Evolutionary conservation across 2,113 vertebrate species (phyloP), one percentile per base, ranked within the genome.

Genomic region (Lota lota): DNA sequence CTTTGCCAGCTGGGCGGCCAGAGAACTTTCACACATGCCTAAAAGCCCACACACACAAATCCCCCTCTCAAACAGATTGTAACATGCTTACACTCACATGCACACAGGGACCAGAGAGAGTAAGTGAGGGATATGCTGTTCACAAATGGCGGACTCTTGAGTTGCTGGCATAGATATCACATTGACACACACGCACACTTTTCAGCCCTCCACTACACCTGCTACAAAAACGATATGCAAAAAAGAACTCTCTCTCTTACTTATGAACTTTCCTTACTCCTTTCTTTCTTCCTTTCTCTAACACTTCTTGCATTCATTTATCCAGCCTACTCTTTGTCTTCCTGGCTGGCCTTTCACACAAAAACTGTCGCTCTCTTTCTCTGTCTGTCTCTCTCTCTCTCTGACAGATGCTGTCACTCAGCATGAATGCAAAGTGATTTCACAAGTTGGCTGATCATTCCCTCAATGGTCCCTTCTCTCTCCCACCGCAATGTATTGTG

Each of bases 1-100:
- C 56, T 66, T 69, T 72, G 66, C 67, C 74, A 87, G 79, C 76
- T 80, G 68, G 75, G 68, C 70, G 51, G 68, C 15, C n/a, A 73
- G 67, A 72, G 67, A 78, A 84, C 80, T 79, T 83, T 85, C 81
- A 74, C 73, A 84, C 81, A 79, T 8, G 62, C 72, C 70, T 79
- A 75, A 78, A 76, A 63, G 77, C 63, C 36, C n/a, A 71, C 24
- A 73, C 61, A 66, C 69, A 63, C 67, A 65, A 5, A 36, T n/a
- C 15, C 6, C 16, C 56, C 20, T 12, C 8, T 18, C 56, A 60
- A 20, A 60, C 58, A 60, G 58, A 60, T 60, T 20, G 58, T 60
- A 20, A 10, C 20, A 20, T 16, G 19, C 56, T 21, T 20, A 60
- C 58, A 60, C 58, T 20, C 59, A 61, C 59, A 61, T 14, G 22